Evolutionary conservation across 2,797 vertebrate species (phyloP).

Genomic region (Tolypeutes matacus): DNA sequence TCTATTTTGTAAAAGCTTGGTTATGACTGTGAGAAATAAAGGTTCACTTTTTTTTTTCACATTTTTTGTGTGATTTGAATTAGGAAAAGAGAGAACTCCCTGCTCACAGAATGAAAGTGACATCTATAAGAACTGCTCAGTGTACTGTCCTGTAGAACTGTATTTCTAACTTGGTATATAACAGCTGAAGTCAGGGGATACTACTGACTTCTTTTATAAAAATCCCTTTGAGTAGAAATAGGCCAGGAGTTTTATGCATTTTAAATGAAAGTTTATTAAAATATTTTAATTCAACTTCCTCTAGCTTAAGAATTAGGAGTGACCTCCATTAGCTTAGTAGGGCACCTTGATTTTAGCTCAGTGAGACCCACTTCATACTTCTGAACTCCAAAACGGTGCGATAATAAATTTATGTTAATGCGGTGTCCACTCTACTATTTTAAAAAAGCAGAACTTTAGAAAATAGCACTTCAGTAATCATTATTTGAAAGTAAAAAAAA

Average conservation of each 20-base stretch:
- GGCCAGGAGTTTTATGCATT: background rate
- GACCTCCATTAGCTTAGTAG: background rate
- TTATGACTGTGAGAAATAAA: conserved; percentile 61
- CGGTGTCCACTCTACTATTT: background rate
- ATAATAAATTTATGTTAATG: background rate
- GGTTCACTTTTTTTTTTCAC: conserved; percentile 22
- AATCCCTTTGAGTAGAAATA: background rate
- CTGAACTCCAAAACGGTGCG: background rate
- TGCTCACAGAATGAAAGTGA: background rate
- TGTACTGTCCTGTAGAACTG: background rate
- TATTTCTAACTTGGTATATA: background rate
- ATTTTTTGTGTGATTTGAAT: conserved; percentile 29
- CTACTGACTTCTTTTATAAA: conserved; percentile 35
- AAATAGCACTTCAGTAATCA: background rate
- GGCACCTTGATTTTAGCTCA: background rate
- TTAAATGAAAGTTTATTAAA: background rate
- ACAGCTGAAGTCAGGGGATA: background rate
- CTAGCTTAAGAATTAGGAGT: conserved; percentile 39
- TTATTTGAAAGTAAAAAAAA: background rate
- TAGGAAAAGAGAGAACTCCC: background rate
- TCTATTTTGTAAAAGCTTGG: conserved; percentile 34
- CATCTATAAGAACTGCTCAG: background rate
- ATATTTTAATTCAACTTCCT: background rate
- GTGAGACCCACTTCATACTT: background rate
- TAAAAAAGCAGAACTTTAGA: background rate